These are phyloP conservation scores for Isurus oxyrinchus DNA, from an alignment of 2,113 vertebrate species.

Conservation along the genomic window DNA sequence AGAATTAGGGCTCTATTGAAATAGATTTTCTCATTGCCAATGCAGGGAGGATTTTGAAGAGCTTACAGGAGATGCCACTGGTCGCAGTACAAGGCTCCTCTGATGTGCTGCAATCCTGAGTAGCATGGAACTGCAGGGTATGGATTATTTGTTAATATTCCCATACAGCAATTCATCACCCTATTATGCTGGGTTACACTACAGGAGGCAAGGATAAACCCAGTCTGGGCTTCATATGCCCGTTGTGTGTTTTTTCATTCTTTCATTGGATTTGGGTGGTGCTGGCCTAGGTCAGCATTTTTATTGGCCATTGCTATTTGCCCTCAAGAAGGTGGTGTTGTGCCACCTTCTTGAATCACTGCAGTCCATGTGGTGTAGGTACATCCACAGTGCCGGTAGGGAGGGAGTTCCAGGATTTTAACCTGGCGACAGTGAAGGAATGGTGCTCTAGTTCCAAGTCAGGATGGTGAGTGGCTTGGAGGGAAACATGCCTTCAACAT, in stretches of 20 bases:
- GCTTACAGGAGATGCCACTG: background rate
- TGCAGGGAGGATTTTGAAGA: background rate
- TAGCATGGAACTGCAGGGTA: background rate
- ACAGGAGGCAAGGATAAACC: background rate
- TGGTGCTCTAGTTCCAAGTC: too few relatives aligned
- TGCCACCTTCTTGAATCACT: too few relatives aligned
- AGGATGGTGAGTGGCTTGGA: too few relatives aligned
- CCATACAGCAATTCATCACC: background rate
- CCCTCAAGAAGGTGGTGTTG: too few relatives aligned
- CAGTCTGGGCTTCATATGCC: background rate
- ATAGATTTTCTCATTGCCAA: background rate
- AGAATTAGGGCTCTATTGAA: background rate
- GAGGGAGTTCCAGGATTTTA: too few relatives aligned
- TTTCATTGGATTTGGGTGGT: too few relatives aligned
- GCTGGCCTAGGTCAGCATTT: too few relatives aligned
- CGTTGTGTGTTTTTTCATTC: background rate
- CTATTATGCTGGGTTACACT: background rate
- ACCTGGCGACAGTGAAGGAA: too few relatives aligned
- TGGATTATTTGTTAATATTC: background rate
- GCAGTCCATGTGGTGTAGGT: too few relatives aligned
- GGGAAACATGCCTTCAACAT: too few relatives aligned
- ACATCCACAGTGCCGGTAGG: too few relatives aligned
- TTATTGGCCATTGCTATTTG: too few relatives aligned
- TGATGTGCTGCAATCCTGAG: background rate
- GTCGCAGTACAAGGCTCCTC: background rate